Evolutionary conservation across 2,888 invertebrate species (phyloP).

Genomic region (Macropis europaea): DNA sequence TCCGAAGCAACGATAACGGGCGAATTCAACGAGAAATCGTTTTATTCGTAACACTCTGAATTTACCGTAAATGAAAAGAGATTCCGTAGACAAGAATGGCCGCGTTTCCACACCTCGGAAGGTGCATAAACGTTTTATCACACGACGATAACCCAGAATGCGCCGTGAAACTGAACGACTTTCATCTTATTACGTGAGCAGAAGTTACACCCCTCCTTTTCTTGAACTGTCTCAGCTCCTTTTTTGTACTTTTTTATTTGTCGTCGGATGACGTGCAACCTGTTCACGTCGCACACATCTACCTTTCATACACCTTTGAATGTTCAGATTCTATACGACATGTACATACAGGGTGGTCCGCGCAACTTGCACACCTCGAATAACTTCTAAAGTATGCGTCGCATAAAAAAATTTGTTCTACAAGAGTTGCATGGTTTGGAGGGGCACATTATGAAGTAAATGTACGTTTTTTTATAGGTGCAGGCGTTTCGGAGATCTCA

Average conservation of each 20-base stretch:
- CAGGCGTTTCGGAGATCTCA: too few relatives aligned
- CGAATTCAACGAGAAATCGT: background rate
- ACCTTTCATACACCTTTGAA: background rate
- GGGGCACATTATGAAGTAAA: too few relatives aligned
- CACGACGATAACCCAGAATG: slow-evolving; percentile 38
- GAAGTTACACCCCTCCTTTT: slow-evolving; percentile 4
- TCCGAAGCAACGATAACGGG: background rate
- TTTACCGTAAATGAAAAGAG: slow-evolving; percentile 21
- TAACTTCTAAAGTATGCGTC: too few relatives aligned
- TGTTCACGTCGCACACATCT: background rate
- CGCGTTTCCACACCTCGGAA: slow-evolving; percentile 16
- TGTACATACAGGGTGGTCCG: too few relatives aligned
- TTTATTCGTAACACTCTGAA: slow-evolving; percentile 5
- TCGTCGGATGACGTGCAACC: background rate
- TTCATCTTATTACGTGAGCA: slow-evolving; percentile 15
- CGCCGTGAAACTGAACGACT: slow-evolving; percentile 32
- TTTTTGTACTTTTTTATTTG: background rate
- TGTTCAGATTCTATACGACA: background rate
- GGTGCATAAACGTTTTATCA: slow-evolving; percentile 41
- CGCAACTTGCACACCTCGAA: too few relatives aligned
- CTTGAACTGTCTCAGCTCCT: background rate
- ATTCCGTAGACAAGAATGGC: slow-evolving; percentile 11
- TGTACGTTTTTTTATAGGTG: too few relatives aligned
- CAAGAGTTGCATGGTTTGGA: too few relatives aligned
- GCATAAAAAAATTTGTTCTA: too few relatives aligned